Conservation (phyloP, 2,797 vertebrate species). For the Diplodus sargus region DNA sequence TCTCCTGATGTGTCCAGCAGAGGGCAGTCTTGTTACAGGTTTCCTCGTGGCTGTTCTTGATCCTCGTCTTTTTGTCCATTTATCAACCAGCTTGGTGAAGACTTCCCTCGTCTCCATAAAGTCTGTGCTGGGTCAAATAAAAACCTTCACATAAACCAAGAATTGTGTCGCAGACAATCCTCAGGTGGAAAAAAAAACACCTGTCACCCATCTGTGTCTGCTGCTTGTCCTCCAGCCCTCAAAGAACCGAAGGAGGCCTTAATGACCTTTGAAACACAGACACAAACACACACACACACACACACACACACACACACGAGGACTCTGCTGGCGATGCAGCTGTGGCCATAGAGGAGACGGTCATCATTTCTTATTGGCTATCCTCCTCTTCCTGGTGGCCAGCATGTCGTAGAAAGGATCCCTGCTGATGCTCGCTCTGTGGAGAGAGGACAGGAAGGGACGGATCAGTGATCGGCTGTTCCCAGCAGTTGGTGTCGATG, state of each 20-base stretch:
- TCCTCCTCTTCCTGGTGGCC: slow-evolving; percentile 96
- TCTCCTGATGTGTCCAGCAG: slow-evolving; percentile 64
- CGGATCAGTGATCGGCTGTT: background rate
- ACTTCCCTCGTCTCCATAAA: background rate
- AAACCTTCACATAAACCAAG: slow-evolving; percentile 13
- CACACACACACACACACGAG: slow-evolving; percentile 19
- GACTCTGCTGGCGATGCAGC: slow-evolving; percentile 38
- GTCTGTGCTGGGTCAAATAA: slow-evolving; percentile 4
- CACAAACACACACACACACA: background rate
- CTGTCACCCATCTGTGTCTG: slow-evolving; percentile 12
- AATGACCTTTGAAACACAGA: background rate
- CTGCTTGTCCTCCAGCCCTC: slow-evolving; percentile 21
- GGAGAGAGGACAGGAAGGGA: slow-evolving; percentile 47
- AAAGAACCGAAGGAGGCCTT: slow-evolving; percentile 24
- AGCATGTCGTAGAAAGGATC: slow-evolving; percentile 99
- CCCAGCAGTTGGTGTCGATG: background rate
- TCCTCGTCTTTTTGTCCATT: slow-evolving; percentile 16
- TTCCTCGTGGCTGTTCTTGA: slow-evolving; percentile 8
- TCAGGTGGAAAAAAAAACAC: slow-evolving; percentile 11
- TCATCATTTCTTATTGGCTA: slow-evolving; percentile 95
- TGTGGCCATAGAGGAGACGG: background rate
- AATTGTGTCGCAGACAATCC: slow-evolving; percentile 17
- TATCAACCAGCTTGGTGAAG: slow-evolving; percentile 11
- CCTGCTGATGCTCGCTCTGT: slow-evolving; percentile 98
- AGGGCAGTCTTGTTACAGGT: slow-evolving; percentile 37